Base-by-base conservation (phyloP, 1,140 invertebrate species). In the Drosophila ambigua region DNA sequence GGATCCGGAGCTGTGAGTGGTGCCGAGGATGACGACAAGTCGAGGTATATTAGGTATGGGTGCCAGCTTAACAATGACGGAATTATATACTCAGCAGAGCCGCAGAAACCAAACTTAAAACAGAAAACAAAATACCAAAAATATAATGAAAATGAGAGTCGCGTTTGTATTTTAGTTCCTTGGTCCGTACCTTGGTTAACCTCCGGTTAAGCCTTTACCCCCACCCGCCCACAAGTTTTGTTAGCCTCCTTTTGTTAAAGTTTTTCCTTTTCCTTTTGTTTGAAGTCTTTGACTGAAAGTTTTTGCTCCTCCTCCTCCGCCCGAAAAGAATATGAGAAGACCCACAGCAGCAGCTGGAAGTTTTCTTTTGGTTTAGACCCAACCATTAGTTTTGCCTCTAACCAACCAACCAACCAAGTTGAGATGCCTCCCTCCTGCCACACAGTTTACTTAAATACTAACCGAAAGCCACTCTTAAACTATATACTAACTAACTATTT, bases 11-110 rank as follows among this genome's bases (percentile, higher is more conserved):
- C 92, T 77, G 84, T 93, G 75, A 93, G 93, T 73, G 96, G 95
- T 92, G 95, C 96, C 76, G 96, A 96, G 91, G 96, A 97, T 92
- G 96, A 97, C 92, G 96, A 96, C 92, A 96, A 95, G 93, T 96
- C 95, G 92, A 96, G 95, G 95, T 95, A 94, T 93, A 93, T 93
- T 94, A 94, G 94, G 94, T 94, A 94, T 92, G 94, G 93, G 93
- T 93, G 75, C 69, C 55, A 54, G 81, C 82, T 88, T 87, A 77
- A 90, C 78, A 91, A 91, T 91, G 89, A 92, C 88, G 90, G 91
- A 91, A 91, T 89, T 90, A 79, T 78, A 88, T 88, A 88, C 83
- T 48, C 65, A 67, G 78, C 64, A 68, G 35, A 13, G 64, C 64
- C 58, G 52, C 79, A 63, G 54, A 66, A 50, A 69, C 31, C 58